Percentiles rank a stretch among this genome's conserved stretches.
phyloP scores from a whole-genome alignment of 2,113 vertebrate genomes.

The Neodon shergylaensis region DNA sequence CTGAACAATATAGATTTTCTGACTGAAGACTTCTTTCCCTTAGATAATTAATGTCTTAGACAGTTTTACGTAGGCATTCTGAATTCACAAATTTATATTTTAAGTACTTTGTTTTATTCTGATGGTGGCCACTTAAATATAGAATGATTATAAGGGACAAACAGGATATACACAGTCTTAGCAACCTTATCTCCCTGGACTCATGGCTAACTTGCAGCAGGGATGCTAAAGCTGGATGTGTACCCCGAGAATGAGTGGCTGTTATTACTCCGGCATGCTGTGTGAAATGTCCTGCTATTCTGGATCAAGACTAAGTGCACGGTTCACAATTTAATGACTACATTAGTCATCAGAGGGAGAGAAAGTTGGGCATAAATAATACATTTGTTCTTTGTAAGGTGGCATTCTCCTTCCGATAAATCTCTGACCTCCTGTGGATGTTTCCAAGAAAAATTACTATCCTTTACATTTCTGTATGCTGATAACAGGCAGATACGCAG shows the following conservation, averaged over 20 bases:
- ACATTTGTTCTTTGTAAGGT: background rate
- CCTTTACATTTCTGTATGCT: background rate
- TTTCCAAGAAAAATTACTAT: background rate
- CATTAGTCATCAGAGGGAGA: background rate
- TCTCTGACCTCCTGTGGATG: background rate
- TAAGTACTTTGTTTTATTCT: background rate
- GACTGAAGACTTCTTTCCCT: background rate
- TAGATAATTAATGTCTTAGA: background rate
- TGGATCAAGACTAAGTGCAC: background rate
- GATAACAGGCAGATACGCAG: background rate
- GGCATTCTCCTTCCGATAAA: background rate
- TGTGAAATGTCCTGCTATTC: background rate
- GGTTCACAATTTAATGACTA: background rate
- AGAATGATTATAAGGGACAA: background rate
- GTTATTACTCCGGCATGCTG: background rate
- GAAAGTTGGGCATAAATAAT: background rate
- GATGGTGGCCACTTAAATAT: background rate
- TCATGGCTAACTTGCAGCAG: background rate
- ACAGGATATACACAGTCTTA: background rate
- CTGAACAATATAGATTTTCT: background rate
- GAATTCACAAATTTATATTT: background rate
- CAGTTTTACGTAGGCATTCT: background rate
- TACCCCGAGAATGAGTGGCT: background rate
- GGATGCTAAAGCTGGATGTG: background rate
- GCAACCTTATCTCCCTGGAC: background rate